Percentiles rank a stretch among this genome's conserved stretches.
Conservation (phyloP, 2,113 vertebrate genomes). For the Onychostruthus taczanowskii region DNA sequence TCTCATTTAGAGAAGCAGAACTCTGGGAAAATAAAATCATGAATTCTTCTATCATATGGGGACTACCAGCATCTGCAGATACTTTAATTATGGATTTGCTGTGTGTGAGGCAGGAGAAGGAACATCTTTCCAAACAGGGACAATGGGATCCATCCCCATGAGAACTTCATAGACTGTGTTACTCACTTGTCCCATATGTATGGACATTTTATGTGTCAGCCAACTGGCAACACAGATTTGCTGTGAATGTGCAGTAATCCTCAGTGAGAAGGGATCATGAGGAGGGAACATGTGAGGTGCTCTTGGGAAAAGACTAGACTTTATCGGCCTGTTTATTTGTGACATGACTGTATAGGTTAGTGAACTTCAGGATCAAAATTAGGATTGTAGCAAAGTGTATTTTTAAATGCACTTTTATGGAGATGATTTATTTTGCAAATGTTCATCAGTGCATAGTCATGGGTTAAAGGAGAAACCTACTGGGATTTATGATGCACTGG, state of each 20-base stretch:
- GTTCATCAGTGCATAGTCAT: fast-evolving
- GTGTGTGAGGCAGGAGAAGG: neutral
- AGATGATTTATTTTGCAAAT: neutral
- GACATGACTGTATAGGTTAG: neutral
- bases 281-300: neutral
- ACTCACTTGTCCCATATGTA: neutral
- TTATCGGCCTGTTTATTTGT: neutral
- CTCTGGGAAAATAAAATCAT: neutral
- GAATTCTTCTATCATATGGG: neutral
- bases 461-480: neutral
- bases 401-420: neutral
- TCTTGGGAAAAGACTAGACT: neutral
- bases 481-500: neutral
- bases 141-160: neutral
- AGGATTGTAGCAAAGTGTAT: neutral
- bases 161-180: neutral
- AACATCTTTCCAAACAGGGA: neutral
- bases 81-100: neutral
- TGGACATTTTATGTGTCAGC: neutral
- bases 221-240: fast-evolving
- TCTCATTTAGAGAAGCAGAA: neutral
- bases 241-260: neutral
- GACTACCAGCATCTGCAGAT: neutral
- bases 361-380: neutral
- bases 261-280: neutral